Conservation (phyloP, 92 coral and sea anemone genomes). For the Pocillopora meandrina region DNA sequence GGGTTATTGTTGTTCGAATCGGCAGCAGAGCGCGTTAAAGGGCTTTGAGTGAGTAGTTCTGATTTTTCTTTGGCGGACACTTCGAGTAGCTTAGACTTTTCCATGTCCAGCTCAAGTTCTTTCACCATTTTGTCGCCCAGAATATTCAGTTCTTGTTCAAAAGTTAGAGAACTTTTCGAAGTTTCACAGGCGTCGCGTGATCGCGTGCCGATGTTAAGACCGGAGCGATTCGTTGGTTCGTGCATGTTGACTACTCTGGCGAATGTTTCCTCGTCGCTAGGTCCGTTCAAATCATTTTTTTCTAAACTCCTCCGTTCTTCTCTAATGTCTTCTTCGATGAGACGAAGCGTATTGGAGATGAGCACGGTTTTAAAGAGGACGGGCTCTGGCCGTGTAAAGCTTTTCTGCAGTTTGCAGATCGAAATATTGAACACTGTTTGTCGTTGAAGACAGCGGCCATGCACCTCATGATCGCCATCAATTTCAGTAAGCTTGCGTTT, state of each 20-base stretch:
- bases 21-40: constrained; percentile 30
- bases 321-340: constrained; percentile 89
- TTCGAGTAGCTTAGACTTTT: constrained; percentile 5
- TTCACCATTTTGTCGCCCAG: constrained; percentile 80
- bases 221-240: constrained; percentile 26
- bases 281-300: constrained; percentile 32
- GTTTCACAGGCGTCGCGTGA: constrained; percentile 54
- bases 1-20: constrained; percentile 63
- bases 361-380: constrained; percentile 92
- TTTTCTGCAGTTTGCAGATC: constrained; percentile 93
- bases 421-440: constrained; percentile 96
- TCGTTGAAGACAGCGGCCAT: constrained; percentile 92
- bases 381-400: constrained; percentile 77
- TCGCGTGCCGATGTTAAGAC: constrained; percentile 52
- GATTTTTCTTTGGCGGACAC: constrained; percentile 26
- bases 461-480: constrained; percentile 56
- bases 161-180: constrained; percentile 50
- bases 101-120: constrained; percentile 67
- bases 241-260: constrained; percentile 10
- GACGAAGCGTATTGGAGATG: constrained; percentile 90
- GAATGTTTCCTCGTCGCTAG: constrained; percentile 45
- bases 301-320: constrained; percentile 64
- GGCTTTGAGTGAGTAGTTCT: constrained; percentile 2
- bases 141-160: constrained; percentile 71
- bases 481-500: constrained; percentile 84